phyloP scores from a whole-genome alignment of 2,113 vertebrate species.

The Proterorhinus semilunaris region DNA sequence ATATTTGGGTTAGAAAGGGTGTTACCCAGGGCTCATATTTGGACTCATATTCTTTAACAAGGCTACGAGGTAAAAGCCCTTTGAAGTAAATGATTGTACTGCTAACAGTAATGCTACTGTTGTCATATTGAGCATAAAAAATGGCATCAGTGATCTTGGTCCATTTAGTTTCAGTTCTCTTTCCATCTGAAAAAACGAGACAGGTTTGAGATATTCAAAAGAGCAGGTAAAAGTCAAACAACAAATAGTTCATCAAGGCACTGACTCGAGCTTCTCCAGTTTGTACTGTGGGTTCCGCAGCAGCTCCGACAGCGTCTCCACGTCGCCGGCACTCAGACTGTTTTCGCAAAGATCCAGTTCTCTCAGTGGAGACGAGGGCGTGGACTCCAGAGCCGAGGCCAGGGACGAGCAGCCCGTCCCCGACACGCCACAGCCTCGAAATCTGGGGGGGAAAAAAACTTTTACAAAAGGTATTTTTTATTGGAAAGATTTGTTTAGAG shows the following conservation, averaged over 20 bases:
- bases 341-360: constrained; percentile 12
- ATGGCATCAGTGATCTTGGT: no score
- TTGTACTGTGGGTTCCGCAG: background rate
- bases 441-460: background rate
- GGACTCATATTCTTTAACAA: no score
- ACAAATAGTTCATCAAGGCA: background rate
- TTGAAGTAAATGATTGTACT: no score
- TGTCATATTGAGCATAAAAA: no score
- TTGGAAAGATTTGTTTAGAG: no score
- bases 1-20: no score
- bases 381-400: constrained; percentile 9
- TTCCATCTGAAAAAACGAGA: background rate
- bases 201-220: background rate
- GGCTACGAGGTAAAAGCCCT: no score
- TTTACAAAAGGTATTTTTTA: no score
- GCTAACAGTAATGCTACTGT: no score
- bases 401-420: background rate
- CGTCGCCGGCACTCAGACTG: background rate
- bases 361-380: background rate
- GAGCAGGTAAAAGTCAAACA: background rate
- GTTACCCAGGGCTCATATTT: no score
- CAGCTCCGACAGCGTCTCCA: constrained; percentile 2
- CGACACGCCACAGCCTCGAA: background rate
- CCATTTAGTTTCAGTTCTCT: background rate
- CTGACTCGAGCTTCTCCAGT: constrained; percentile 13